phyloP scores from a whole-genome alignment of 2,888 invertebrate species.

The Morpho deidamia region DNA sequence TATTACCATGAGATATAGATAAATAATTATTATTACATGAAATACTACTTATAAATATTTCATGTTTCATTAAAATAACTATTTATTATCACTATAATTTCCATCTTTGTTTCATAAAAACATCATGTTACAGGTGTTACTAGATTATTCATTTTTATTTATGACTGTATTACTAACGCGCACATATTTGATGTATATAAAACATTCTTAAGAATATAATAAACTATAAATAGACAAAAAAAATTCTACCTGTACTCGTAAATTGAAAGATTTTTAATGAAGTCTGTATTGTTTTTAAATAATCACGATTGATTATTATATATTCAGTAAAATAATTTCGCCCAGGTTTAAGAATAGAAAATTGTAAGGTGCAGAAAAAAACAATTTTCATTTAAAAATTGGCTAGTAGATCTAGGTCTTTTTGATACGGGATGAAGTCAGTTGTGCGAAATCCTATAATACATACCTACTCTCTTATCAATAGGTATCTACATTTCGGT shows the following conservation, averaged over 20 bases:
- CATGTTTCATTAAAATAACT: slow-evolving; percentile 12
- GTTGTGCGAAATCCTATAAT: neutral
- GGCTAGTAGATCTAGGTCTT: too few species aligned
- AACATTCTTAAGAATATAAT: too few species aligned
- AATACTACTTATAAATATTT: slow-evolving; percentile 5
- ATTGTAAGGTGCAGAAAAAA: too few species aligned
- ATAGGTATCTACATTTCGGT: slow-evolving; percentile 59
- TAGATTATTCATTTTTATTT: slow-evolving; percentile 1
- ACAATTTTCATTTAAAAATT: too few species aligned
- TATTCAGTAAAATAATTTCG: too few species aligned
- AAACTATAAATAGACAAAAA: too few species aligned
- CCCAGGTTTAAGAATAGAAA: too few species aligned
- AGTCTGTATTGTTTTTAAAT: too few species aligned
- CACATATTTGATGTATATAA: neutral
- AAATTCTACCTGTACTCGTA: too few species aligned
- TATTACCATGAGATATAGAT: slow-evolving; percentile 3
- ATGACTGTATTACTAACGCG: neutral
- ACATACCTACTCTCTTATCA: neutral
- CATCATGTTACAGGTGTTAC: slow-evolving; percentile 12
- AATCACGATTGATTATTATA: too few species aligned
- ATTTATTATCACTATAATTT: slow-evolving; percentile 6
- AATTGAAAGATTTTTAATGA: too few species aligned
- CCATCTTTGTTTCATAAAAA: slow-evolving; percentile 11
- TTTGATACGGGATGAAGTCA: slow-evolving; percentile 7
- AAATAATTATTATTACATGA: slow-evolving; percentile 14